Conservation (phyloP, 2,113 vertebrate species). For the Shinisaurus crocodilurus region DNA sequence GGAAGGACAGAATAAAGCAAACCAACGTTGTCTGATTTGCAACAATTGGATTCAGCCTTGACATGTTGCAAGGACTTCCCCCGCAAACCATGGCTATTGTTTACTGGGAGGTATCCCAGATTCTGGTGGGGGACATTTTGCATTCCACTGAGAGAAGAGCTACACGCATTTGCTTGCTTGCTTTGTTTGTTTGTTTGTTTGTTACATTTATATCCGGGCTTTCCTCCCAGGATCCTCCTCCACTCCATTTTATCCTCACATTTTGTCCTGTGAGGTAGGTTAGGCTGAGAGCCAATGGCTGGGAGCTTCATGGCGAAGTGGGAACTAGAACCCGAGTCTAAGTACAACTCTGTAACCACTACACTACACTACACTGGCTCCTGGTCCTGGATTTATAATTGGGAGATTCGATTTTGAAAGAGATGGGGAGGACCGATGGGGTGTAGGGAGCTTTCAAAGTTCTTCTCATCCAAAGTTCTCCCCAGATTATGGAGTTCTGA, state of each 20-base stretch:
- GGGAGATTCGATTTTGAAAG: not conserved
- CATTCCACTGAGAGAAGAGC: not conserved
- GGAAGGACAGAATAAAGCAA: slow-evolving; percentile 42
- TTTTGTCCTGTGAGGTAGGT: no score
- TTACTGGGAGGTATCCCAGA: not conserved
- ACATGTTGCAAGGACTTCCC: not conserved
- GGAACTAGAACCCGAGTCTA: no score
- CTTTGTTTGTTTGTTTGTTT: not conserved
- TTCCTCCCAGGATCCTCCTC: no score
- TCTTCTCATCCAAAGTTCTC: no score
- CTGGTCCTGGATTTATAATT: not conserved
- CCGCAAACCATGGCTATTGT: not conserved
- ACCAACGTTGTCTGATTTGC: slow-evolving; percentile 54
- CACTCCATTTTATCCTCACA: no score
- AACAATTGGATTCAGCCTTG: slow-evolving; percentile 32
- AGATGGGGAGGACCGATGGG: not conserved
- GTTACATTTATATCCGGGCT: not conserved
- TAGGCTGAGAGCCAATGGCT: no score
- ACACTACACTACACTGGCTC: no score
- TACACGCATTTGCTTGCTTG: not conserved
- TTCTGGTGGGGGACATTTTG: not conserved
- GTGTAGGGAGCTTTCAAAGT: no score
- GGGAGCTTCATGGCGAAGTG: no score
- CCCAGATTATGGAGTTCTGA: no score
- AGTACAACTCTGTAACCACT: no score